These are phyloP conservation scores for Eupristina koningsbergeri DNA, from an alignment of 1,140 invertebrate species.

Conservation along the genomic window DNA sequence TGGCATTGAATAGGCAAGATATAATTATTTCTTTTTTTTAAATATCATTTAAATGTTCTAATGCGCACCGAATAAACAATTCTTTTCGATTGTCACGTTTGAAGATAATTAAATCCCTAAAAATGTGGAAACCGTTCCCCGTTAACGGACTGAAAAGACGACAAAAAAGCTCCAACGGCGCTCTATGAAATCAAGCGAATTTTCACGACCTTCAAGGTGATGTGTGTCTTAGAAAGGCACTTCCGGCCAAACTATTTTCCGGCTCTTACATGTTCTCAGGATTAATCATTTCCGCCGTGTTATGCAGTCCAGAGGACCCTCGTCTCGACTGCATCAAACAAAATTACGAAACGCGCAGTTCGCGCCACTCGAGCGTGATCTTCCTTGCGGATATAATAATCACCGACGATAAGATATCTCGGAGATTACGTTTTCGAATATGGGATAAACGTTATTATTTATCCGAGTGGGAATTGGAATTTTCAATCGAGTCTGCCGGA, in stretches of 20 bases:
- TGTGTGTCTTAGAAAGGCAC: not conserved
- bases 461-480: not conserved
- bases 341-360: constrained; percentile 34
- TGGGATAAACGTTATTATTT: not conserved
- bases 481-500: not conserved
- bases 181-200: not conserved
- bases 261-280: not conserved
- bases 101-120: not conserved
- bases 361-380: not conserved
- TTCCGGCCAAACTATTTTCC: constrained; percentile 32
- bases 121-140: too few relatives aligned
- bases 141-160: not conserved
- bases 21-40: too few relatives aligned
- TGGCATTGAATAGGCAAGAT: too few relatives aligned
- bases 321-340: not conserved
- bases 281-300: constrained; percentile 36
- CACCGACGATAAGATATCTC: constrained; percentile 3
- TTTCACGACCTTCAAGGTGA: not conserved
- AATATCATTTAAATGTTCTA: too few relatives aligned
- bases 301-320: constrained; percentile 11
- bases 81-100: not conserved
- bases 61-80: not conserved
- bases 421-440: not conserved
- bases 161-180: not conserved
- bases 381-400: constrained; percentile 22